A percentile compares a stretch with the other conserved stretches of the same genome.
Conservation (phyloP, 2,888 invertebrate genomes). For the Papilio demoleus region DNA sequence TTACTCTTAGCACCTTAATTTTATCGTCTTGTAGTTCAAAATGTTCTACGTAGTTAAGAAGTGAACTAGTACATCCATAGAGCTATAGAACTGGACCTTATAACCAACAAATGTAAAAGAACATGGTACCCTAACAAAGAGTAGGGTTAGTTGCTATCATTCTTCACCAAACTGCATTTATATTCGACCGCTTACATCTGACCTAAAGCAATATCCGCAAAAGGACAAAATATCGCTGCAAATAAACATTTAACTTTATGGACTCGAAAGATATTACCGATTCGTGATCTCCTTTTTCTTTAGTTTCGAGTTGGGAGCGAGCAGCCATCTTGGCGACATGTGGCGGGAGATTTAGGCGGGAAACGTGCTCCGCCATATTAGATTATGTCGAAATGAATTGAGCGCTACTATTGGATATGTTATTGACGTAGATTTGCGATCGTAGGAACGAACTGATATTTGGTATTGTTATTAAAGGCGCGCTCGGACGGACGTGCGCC, state of each 20-base stretch:
- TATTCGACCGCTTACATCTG: conserved; percentile 57
- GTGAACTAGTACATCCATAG: background rate
- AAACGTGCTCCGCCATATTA: conserved; percentile 82
- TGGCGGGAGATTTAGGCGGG: conserved; percentile 83
- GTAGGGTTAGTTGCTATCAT: conserved; percentile 24
- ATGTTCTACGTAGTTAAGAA: background rate
- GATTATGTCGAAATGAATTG: conserved; percentile 84
- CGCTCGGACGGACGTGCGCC: conserved; percentile 72
- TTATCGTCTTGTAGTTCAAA: background rate
- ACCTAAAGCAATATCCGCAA: conserved; percentile 80
- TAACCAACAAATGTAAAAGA: conserved; percentile 1
- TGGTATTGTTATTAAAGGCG: conserved; percentile 83
- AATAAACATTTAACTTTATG: conserved; percentile 84
- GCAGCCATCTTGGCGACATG: conserved; percentile 84
- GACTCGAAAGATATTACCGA: conserved; percentile 84
- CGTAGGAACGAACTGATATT: conserved; percentile 84
- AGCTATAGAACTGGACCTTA: background rate
- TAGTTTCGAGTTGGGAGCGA: conserved; percentile 77
- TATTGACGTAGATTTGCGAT: conserved; percentile 84
- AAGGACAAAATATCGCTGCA: conserved; percentile 83
- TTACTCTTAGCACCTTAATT: background rate
- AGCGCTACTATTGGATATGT: conserved; percentile 82
- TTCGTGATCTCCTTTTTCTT: conserved; percentile 83
- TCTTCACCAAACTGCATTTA: conserved; percentile 39
- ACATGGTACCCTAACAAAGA: background rate